These are phyloP conservation scores for Chelon auratus DNA, from an alignment of 2,797 vertebrate species.

Conservation along the genomic window DNA sequence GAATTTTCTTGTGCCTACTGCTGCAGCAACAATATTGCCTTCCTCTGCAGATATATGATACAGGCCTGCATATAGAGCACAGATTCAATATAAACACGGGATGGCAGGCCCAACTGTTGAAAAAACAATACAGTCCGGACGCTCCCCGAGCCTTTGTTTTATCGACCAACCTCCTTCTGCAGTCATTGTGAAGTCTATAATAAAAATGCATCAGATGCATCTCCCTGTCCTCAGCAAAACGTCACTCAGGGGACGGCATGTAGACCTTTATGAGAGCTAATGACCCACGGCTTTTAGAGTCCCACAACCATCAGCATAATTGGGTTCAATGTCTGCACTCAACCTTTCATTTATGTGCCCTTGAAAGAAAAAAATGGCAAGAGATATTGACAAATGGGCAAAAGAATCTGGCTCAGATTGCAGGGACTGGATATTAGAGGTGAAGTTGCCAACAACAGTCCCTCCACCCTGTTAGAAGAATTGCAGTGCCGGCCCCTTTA, in stretches of 20 bases:
- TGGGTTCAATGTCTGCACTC: constrained; percentile 81
- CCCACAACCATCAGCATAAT: constrained; percentile 85
- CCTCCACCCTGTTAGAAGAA: constrained; percentile 10
- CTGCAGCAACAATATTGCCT: constrained; percentile 56
- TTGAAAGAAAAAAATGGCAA: constrained; percentile 81
- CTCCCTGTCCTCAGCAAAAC: constrained; percentile 77
- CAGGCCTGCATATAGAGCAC: constrained; percentile 60
- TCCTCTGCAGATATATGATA: constrained; percentile 74
- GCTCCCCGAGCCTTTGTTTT: constrained; percentile 73
- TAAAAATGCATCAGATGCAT: constrained; percentile 82
- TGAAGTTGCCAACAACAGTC: constrained; percentile 44
- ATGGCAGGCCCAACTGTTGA: constrained; percentile 68
- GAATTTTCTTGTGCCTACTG: constrained; percentile 41
- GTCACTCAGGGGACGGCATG: constrained; percentile 78
- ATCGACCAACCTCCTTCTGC: constrained; percentile 66
- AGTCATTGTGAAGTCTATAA: constrained; percentile 75
- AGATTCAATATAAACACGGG: constrained; percentile 69
- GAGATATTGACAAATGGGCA: constrained; percentile 81
- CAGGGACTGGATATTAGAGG: constrained; percentile 43
- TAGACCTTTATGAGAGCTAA: constrained; percentile 86
- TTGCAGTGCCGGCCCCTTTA: not conserved
- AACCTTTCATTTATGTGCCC: constrained; percentile 81
- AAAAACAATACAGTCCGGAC: constrained; percentile 72
- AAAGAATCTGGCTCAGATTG: constrained; percentile 47
- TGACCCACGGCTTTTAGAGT: constrained; percentile 84